Percentiles rank a stretch among this genome's conserved stretches.
Evolutionary conservation across 2,797 vertebrate species (phyloP).

Genomic region (Knipowitschia caucasica): DNA sequence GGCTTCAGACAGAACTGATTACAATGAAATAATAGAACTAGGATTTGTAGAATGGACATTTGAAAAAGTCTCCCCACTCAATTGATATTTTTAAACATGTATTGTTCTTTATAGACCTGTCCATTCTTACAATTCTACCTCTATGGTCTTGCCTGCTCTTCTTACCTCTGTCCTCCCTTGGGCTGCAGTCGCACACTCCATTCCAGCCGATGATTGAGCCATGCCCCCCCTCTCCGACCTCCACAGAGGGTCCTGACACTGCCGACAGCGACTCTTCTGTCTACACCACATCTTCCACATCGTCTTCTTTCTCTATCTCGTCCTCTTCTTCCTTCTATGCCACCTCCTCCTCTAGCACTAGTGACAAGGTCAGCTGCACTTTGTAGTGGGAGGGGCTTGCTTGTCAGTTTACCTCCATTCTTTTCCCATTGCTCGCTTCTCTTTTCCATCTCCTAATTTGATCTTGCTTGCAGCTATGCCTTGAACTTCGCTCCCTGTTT

Average conservation of each 20-base stretch:
- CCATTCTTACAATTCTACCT: slow-evolving; percentile 50
- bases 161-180: slow-evolving; percentile 36
- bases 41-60: slow-evolving; percentile 35
- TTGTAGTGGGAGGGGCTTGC: slow-evolving; percentile 58
- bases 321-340: slow-evolving; percentile 77
- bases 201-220: slow-evolving; percentile 52
- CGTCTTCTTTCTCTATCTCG: slow-evolving; percentile 70
- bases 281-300: slow-evolving; percentile 68
- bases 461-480: slow-evolving; percentile 12
- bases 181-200: slow-evolving; percentile 50
- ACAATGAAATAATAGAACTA: slow-evolving; percentile 21
- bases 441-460: slow-evolving; percentile 33
- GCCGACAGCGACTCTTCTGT: slow-evolving; percentile 70
- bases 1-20: not conserved
- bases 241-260: slow-evolving; percentile 73
- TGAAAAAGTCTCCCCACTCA: too few species aligned
- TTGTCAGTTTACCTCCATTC: slow-evolving; percentile 42
- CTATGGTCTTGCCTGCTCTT: slow-evolving; percentile 47
- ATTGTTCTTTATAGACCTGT: not conserved
- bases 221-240: slow-evolving; percentile 66
- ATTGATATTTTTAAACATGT: too few species aligned
- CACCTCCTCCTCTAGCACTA: slow-evolving; percentile 77
- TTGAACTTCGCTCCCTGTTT: slow-evolving; percentile 14
- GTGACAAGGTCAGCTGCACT: slow-evolving; percentile 75
- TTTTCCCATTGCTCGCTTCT: slow-evolving; percentile 43